Percentiles rank a stretch among this genome's conserved stretches.
Evolutionary conservation across 2,888 invertebrate genomes (phyloP).

Genomic region (Pseudococcus viburni): DNA sequence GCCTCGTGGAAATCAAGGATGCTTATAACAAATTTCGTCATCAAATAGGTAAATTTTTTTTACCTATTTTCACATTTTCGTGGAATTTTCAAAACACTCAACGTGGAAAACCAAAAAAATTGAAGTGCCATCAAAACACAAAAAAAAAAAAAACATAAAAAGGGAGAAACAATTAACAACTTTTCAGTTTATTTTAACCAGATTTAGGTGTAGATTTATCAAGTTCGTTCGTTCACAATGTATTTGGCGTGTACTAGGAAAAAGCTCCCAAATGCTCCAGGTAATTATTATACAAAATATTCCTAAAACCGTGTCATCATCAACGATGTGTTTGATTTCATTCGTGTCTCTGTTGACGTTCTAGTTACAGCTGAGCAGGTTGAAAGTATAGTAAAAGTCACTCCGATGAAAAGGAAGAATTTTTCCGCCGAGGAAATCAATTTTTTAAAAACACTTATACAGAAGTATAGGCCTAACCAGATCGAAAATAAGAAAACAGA

Average conservation of each 20-base stretch:
- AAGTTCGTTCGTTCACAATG: slow-evolving; percentile 11
- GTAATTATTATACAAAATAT: not conserved
- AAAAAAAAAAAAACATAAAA: slow-evolving; percentile 52
- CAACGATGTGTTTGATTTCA: not conserved
- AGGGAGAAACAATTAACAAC: slow-evolving; percentile 22
- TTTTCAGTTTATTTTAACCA: slow-evolving; percentile 51
- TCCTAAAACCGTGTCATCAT: not conserved
- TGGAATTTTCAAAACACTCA: not conserved
- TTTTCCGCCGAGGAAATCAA: slow-evolving; percentile 62
- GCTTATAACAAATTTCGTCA: not conserved
- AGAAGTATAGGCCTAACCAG: slow-evolving; percentile 63
- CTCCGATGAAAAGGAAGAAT: slow-evolving; percentile 64
- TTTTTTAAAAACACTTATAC: slow-evolving; percentile 58
- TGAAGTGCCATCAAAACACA: slow-evolving; percentile 45
- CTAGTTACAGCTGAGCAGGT: slow-evolving; percentile 42
- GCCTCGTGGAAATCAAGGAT: not conserved
- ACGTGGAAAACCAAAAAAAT: slow-evolving; percentile 27
- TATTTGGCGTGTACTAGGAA: slow-evolving; percentile 49
- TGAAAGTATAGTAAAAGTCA: slow-evolving; percentile 33
- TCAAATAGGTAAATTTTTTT: too few relatives aligned
- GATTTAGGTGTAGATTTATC: slow-evolving; percentile 26
- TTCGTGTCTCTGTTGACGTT: slow-evolving; percentile 33
- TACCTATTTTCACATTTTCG: not conserved
- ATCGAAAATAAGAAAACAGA: slow-evolving; percentile 64
- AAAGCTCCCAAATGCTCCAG: slow-evolving; percentile 24